Conservation (phyloP, 2,113 vertebrate species). For the crab-eating macaque (Macaca fascicularis) region DNA sequence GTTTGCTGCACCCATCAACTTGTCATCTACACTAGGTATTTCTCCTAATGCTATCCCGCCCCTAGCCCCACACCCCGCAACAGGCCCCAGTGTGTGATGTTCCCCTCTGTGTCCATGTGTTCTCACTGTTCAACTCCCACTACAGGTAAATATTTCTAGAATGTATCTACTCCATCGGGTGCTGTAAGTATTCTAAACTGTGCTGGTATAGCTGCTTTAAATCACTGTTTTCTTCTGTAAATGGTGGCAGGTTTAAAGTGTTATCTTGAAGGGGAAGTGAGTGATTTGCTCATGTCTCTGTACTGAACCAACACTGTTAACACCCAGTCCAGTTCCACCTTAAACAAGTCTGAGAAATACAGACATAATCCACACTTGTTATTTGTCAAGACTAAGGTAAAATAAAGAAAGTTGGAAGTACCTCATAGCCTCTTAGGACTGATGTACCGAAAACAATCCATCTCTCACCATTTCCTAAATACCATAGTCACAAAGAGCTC, state of each 20-base stretch:
- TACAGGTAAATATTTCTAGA: not conserved
- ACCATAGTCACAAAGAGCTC: not conserved
- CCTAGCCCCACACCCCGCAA: too few species aligned
- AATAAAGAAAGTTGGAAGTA: not conserved
- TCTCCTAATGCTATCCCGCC: too few species aligned
- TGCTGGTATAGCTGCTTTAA: not conserved
- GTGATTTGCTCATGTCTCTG: not conserved
- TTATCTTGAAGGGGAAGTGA: constrained; percentile 32
- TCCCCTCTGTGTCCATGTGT: too few species aligned
- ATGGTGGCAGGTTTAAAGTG: not conserved
- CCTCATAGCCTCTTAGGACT: not conserved
- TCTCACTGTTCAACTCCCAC: too few species aligned
- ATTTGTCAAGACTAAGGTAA: constrained; percentile 33
- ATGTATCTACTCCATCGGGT: not conserved
- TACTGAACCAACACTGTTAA: not conserved
- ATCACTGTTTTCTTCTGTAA: constrained; percentile 33
- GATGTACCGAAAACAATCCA: not conserved
- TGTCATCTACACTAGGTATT: too few species aligned
- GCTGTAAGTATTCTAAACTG: not conserved
- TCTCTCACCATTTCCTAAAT: constrained; percentile 3
- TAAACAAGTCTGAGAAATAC: not conserved
- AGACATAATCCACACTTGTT: not conserved
- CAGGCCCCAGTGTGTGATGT: too few species aligned
- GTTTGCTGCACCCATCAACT: too few species aligned
- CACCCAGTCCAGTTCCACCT: not conserved